Evolutionary conservation across 2,888 invertebrate species (phyloP), one percentile per base, ranked within the genome.

Genomic region (Eupithecia subfuscata): DNA sequence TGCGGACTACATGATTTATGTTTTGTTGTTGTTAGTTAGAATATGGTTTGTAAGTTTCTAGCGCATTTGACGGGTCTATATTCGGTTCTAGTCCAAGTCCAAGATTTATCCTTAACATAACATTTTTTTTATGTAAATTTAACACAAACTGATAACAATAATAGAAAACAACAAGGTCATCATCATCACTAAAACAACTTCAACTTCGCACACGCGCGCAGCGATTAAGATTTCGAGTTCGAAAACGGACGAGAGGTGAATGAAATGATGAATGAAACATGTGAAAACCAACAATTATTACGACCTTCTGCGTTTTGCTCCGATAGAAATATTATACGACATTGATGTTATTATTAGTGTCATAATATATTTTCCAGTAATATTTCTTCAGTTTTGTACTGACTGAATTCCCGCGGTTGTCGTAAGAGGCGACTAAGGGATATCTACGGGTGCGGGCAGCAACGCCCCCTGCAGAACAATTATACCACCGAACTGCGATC

Each of bases 1-100:
- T 68, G 48, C 67, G 52, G 9, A 25, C 45, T 48, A 60, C 70
- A 70, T 70, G 68, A 70, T 67, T 63, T 67, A 48, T 75, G 34
- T 67, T 43, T 40, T 45, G 68, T 43, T 22, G 68, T 67, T n/a
- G 40, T 40, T 67, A 40, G 37, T 64, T 37, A 25, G 8, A 34
- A 18, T 30, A 64, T 64, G 30, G 18, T 34, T 40, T 40, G 0
- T 11, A 40, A 40, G 18, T 34, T 63, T 64, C 60, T 60, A 25
- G 22, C 12, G 5, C 12, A 25, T 25, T 60, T 11, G 25, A n/a
- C 6, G 22, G 6, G 25, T 60, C 12, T 60, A 12, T 60, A 60
- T 25, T 25, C 25, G 25, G 25, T 60, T 60, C 60, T 6, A 25
- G 25, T n/a, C n/a, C n/a, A n/a, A 14, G 12, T 25, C 9, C 56